Base-by-base conservation (phyloP, 1,140 invertebrate genomes). In the Archivesica marissinica region DNA sequence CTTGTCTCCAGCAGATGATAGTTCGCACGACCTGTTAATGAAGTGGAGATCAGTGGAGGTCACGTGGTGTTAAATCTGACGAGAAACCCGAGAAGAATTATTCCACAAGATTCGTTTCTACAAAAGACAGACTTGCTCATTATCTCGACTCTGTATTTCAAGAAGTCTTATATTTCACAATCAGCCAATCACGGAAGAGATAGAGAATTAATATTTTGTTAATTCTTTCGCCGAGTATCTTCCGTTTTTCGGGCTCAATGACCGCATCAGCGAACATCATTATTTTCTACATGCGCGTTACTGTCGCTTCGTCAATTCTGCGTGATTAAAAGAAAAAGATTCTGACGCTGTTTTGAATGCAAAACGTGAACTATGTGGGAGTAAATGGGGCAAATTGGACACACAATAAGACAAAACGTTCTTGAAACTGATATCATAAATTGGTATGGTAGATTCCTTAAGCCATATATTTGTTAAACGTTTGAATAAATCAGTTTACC, bases 41-140 rank as follows among this genome's bases (percentile, higher is more conserved):
- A 76, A 76, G 54, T 3, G n/a, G 30, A n/a, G 41, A 64, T 59
- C 76, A 78, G 28, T 25, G 35, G 17, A 47, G 76, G 76, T 78
- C 76, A 64, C 56, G 30, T 78, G 76, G 76, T 78, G 76, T 78
- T 59, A 78, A 78, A 78, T 78, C 76, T 47, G 41, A 78, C 76
- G 66, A 28, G 76, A 78, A 59, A 78, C 47, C 39, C 11, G 59
- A 61, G 59, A 78, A n/a, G 54, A 61, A 25, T 78, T 64, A 78
- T 64, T 64, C 54, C 54, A 33, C 76, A 28, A 44, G 41, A 78
- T 41, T 61, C 30, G 76, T 64, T 64, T 17, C 4, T 59, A 78
- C 54, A 78, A 78, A 78, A 78, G 76, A 78, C 76, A 59, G 66
- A 78, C 76, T 78, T 64, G 54, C 76, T 78, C 76, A 64, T 78